Conservation (phyloP, 2,113 vertebrate species). For the Ovis aries region ARS-UI_Ramb_v3.0 NC_056066.1:70674501-70675000, state of each 20-base stretch:
- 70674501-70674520: neutral
- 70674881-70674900: slow-evolving; percentile 14
- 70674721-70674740: neutral
- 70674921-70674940: neutral
- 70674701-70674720: neutral
- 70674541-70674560: rapidly evolving
- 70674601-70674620: neutral
- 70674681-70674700: neutral
- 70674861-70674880: neutral
- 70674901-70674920: slow-evolving; percentile 4
- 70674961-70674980: neutral
- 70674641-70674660: neutral
- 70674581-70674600: neutral
- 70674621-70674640: neutral
- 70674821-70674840: neutral
- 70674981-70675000: neutral
- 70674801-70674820: slow-evolving; percentile 24
- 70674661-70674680: neutral
- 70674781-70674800: neutral
- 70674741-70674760: neutral
- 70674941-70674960: slow-evolving; percentile 33
- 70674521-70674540: neutral
- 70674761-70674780: neutral
- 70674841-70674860: slow-evolving; percentile 1
- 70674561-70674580: neutral